Conservation (phyloP, 2,888 invertebrate genomes). For the Papilio protenor region DNA sequence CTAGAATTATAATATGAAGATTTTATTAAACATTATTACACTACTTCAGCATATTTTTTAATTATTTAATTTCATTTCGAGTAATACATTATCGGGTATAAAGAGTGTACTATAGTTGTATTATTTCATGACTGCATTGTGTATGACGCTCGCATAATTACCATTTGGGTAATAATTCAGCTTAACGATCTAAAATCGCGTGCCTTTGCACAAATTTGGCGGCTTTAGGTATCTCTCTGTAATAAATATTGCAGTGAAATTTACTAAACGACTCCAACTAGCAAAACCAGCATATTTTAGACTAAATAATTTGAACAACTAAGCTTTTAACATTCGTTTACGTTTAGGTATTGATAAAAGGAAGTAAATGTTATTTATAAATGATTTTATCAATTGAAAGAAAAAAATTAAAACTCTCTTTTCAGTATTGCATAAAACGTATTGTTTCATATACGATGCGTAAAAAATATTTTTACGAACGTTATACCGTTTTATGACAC, state of each 20-base stretch:
- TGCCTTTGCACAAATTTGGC: conserved; percentile 28
- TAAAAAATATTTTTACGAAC: conserved; percentile 24
- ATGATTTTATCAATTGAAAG: no score
- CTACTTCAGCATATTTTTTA: neutral
- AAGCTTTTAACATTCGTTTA: neutral
- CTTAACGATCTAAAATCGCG: conserved; percentile 24
- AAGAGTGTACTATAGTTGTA: neutral
- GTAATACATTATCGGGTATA: neutral
- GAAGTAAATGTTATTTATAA: no score
- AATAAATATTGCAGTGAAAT: conserved; percentile 22
- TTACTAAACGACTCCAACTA: conserved; percentile 18
- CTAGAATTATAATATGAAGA: no score
- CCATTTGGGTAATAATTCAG: conserved; percentile 22
- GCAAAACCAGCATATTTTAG: neutral
- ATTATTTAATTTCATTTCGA: neutral
- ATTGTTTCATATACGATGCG: conserved; percentile 10
- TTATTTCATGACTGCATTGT: conserved; percentile 16
- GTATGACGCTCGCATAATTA: conserved; percentile 11
- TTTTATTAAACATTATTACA: no score
- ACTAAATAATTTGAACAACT: neutral
- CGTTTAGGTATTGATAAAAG: neutral
- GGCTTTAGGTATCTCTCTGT: conserved; percentile 21
- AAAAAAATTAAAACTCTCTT: no score
- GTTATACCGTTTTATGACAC: conserved; percentile 28
- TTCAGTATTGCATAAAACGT: no score